These are phyloP conservation scores for Chelmon rostratus DNA, from an alignment of 2,797 vertebrate species.

Conservation along the genomic window DNA sequence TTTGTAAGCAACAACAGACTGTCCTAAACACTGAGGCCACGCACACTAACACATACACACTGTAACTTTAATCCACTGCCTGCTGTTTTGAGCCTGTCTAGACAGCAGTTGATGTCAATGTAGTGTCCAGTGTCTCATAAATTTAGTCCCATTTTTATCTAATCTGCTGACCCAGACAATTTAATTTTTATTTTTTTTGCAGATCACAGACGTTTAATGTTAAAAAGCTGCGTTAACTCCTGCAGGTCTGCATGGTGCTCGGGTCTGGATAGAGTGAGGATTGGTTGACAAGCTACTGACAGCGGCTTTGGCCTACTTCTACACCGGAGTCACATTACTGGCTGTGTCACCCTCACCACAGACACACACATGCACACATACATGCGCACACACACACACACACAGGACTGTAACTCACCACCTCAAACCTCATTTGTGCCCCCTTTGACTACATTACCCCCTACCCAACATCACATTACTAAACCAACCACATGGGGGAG, in stretches of 20 bases:
- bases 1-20: neutral
- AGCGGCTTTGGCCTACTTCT: constrained; percentile 72
- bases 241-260: constrained; percentile 27
- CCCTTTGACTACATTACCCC: constrained; percentile 49
- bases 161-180: constrained; percentile 26
- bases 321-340: constrained; percentile 64
- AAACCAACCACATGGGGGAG: constrained; percentile 32
- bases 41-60: constrained; percentile 2
- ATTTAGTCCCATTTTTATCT: constrained; percentile 28
- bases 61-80: constrained; percentile 34
- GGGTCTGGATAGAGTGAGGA: constrained; percentile 12
- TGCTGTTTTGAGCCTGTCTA: constrained; percentile 44
- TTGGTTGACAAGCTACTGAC: constrained; percentile 68
- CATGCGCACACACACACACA: neutral
- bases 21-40: constrained; percentile 3
- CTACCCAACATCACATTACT: constrained; percentile 54
- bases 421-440: constrained; percentile 36
- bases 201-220: neutral
- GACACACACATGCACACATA: constrained; percentile 13
- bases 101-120: constrained; percentile 44
- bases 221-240: constrained; percentile 15
- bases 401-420: constrained; percentile 10
- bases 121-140: constrained; percentile 16
- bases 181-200: neutral
- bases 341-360: constrained; percentile 33